Evolutionary conservation across 2,888 invertebrate species (phyloP).

Genomic region (Patella ulyssiponensis): DNA sequence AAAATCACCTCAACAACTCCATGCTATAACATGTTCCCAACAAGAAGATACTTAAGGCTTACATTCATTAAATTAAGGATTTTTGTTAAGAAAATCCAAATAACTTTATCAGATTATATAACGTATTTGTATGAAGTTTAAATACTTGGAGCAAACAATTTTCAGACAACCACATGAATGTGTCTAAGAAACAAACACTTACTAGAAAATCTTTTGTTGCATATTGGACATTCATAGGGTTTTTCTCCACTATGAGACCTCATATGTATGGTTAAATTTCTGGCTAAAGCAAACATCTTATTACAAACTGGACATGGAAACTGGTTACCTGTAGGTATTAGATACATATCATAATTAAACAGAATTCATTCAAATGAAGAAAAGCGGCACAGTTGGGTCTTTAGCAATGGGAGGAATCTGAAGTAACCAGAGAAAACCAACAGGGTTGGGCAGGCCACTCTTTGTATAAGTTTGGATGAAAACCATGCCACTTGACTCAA

Average conservation of each 20-base stretch:
- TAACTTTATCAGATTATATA: no score
- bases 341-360: neutral
- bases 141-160: no score
- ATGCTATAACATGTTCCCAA: no score
- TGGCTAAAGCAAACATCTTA: constrained; percentile 70
- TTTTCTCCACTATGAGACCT: constrained; percentile 73
- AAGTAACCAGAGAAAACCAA: neutral
- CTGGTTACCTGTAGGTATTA: constrained; percentile 36
- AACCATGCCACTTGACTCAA: no score
- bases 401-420: neutral
- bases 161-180: no score
- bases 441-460: no score
- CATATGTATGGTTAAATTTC: constrained; percentile 71
- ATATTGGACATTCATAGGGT: constrained; percentile 73
- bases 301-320: constrained; percentile 73
- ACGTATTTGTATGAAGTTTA: no score
- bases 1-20: no score
- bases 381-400: neutral
- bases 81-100: no score
- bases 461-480: no score
- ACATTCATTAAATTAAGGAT: no score
- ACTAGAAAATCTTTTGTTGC: constrained; percentile 67
- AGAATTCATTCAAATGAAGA: neutral
- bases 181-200: constrained; percentile 26
- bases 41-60: no score